Evolutionary conservation across 2,797 vertebrate species (phyloP), one percentile per base, ranked within the genome.

Genomic region (Sternarchorhynchus goeldii): DNA sequence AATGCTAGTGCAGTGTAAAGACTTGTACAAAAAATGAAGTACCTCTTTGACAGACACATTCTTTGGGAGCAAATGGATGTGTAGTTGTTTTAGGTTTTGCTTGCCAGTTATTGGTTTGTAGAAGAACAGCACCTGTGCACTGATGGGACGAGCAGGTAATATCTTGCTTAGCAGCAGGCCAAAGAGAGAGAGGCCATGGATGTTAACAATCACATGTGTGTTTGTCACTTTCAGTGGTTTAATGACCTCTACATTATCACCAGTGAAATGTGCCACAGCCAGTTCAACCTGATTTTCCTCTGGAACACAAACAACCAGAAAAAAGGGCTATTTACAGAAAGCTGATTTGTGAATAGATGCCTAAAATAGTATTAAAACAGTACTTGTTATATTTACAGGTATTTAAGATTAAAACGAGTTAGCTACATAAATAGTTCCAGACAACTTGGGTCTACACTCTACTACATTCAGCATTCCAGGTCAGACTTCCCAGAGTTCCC

Each of bases 111-210:
- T 10, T 3, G 57, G n/a, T 64, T 20, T 58, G 3, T 74, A 76
- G 18, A 81, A 81, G 2, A 81, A 57, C 18, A 81, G 56, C 10
- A 81, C 64, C 10, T 81, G 80, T 0, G n/a, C 65, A 21, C 2
- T 3, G 4, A 50, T 41, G 0, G 18, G 18, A 4, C 1, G 6
- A 3, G 3, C 3, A 2, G 1, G 53, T 18, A 60, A 7, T 29
- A 6, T 21, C 0, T 2, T 65, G 36, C 2, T 76, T 45, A 21
- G 75, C 17, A 25, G 17, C 25, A 25, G 25, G 0, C 73, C 78
- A 75, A 45, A 86, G 4, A 0, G 34, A 7, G 76, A 82, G 17
- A 88, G 82, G 1, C 82, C 25, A 2, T 31, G 62, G 69, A 86
- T 17, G 5, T 70, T 25, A 21, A 85, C 70, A 0, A 81, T 3